A percentile compares a stretch with the other conserved stretches of the same genome.
phyloP scores from a whole-genome alignment of 2,888 invertebrate genomes.

The Anoplius nigerrimus region DNA sequence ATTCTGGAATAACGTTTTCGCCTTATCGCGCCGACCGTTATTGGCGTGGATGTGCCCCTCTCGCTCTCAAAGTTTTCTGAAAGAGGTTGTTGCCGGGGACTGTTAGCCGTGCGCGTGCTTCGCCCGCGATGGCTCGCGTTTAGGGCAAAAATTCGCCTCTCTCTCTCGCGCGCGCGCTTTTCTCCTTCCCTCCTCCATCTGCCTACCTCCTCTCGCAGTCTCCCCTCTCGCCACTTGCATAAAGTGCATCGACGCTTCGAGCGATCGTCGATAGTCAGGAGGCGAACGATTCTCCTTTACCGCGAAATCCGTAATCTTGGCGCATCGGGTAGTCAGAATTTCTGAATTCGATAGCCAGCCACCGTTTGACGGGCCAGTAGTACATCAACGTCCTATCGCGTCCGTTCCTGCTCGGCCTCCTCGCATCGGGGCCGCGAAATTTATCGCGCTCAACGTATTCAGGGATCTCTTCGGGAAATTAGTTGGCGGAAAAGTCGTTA shows the following conservation, averaged over 20 bases:
- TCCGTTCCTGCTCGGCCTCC: neutral
- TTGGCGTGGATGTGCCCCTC: constrained; percentile 10
- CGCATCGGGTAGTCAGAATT: neutral
- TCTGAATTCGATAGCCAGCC: too few species aligned
- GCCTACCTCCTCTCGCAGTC: too few species aligned
- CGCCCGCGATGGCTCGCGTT: constrained; percentile 12
- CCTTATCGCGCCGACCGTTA: constrained; percentile 40
- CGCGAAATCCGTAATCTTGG: too few species aligned
- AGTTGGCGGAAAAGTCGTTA: too few species aligned
- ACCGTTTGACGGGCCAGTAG: too few species aligned
- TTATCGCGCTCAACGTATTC: constrained; percentile 31
- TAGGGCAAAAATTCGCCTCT: constrained; percentile 8
- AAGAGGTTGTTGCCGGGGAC: neutral
- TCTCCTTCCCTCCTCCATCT: constrained; percentile 25
- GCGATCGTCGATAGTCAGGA: too few species aligned
- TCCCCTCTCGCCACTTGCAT: too few species aligned
- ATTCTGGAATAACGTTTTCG: constrained; percentile 55
- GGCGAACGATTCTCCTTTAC: too few species aligned
- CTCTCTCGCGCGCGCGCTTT: neutral
- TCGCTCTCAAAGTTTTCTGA: neutral
- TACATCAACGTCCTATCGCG: too few species aligned
- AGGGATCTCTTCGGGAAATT: constrained; percentile 29
- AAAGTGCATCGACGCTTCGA: too few species aligned
- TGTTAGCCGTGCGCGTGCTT: neutral
- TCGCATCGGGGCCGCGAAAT: neutral